Conservation (phyloP, 2,888 invertebrate species). For the Drosophila eohydei region DNA sequence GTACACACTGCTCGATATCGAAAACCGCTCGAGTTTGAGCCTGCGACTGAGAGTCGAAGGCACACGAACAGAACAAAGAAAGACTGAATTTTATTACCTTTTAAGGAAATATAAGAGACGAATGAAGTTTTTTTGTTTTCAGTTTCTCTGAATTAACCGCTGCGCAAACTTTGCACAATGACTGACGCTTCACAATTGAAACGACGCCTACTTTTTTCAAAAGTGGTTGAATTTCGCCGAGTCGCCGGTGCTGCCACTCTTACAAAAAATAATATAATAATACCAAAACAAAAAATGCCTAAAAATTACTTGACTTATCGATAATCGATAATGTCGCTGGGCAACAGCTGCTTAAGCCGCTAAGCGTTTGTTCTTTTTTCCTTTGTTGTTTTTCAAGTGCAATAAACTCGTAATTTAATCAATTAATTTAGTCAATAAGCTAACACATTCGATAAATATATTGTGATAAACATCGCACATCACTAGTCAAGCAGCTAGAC, state of each 20-base stretch:
- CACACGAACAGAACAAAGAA: constrained; percentile 52
- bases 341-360: constrained; percentile 37
- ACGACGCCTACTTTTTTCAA: constrained; percentile 76
- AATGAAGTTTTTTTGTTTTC: constrained; percentile 39
- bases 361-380: not conserved
- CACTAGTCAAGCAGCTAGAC: constrained; percentile 34
- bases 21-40: constrained; percentile 8
- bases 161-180: constrained; percentile 64
- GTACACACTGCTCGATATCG: constrained; percentile 41
- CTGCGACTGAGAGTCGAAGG: constrained; percentile 14
- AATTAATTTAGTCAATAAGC: not conserved
- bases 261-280: constrained; percentile 5
- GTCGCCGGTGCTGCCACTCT: constrained; percentile 35
- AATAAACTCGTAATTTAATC: constrained; percentile 23
- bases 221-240: constrained; percentile 64
- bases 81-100: constrained; percentile 59
- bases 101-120: constrained; percentile 65
- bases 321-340: not conserved
- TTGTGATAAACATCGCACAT: constrained; percentile 24
- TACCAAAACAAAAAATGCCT: constrained; percentile 3
- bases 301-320: constrained; percentile 18
- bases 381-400: constrained; percentile 21
- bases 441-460: constrained; percentile 22
- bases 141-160: constrained; percentile 49
- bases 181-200: constrained; percentile 68